Evolutionary conservation across 1,140 invertebrate genomes (phyloP).

Genomic region (Drosophila sucinea): DNA sequence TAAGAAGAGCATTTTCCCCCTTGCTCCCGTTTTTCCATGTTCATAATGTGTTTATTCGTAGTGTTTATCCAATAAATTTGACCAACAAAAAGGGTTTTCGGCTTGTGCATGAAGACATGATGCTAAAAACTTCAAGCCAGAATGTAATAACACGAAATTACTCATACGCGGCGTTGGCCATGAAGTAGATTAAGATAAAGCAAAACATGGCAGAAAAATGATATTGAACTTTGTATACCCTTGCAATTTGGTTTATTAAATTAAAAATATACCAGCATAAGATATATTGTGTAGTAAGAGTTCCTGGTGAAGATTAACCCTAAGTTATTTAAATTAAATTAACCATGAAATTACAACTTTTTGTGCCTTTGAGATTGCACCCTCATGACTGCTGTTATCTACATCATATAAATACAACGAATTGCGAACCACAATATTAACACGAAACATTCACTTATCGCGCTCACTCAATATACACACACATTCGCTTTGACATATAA

Average conservation of each 20-base stretch:
- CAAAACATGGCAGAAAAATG: neutral
- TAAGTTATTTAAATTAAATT: neutral
- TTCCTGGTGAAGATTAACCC: no score
- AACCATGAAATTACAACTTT: neutral
- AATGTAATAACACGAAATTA: constrained; percentile 19
- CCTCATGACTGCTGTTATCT: neutral
- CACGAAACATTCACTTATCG: constrained; percentile 48
- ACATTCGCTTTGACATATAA: neutral
- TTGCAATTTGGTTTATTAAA: neutral
- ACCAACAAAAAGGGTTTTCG: constrained; percentile 16
- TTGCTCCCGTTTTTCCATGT: constrained; percentile 19
- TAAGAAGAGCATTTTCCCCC: neutral
- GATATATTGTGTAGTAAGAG: no score
- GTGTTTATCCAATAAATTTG: constrained; percentile 64
- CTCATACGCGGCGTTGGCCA: constrained; percentile 19
- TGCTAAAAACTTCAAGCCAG: constrained; percentile 17
- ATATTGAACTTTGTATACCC: neutral
- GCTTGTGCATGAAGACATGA: constrained; percentile 18
- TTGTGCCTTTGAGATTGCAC: neutral
- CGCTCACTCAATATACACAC: constrained; percentile 1
- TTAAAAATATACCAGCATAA: no score
- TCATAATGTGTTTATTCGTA: constrained; percentile 67
- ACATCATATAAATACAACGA: constrained; percentile 7
- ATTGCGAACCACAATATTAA: neutral
- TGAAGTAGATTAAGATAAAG: neutral